Base-by-base conservation (phyloP, 2,113 vertebrate species). In the Oncorhynchus keta region DNA sequence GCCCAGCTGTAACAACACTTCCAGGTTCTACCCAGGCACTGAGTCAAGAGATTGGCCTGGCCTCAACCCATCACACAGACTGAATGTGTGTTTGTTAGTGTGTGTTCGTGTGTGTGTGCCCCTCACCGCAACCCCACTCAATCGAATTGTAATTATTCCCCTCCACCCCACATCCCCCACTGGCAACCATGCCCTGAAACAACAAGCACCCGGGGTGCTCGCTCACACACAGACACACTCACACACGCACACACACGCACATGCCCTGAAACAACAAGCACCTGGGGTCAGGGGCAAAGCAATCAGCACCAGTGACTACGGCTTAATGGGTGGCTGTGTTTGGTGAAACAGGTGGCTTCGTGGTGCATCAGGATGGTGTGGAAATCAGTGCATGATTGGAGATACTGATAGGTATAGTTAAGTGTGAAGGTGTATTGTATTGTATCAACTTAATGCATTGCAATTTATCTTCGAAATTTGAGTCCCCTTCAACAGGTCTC, bases 1-100 rank as follows among this genome's bases (percentile, higher is more conserved):
- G 73, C 82, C 89, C 92, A 93, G 92, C 92, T 93, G 92, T 89
- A 91, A 90, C 91, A 93, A 92, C 90, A 92, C 78, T 71, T 77
- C 85, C 79, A 78, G 4, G 65, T 70, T 86, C 62, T 86, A 49
- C 72, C 79, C 76, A 76, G 83, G 80, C 83, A 80, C 81, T 79
- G 84, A 86, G 87, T 91, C 81, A 86, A 82, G 80, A 85, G 83
- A 78, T 85, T 88, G 87, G 86, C 86, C 84, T 77, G 87, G 86
- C 86, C 84, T 77, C 71, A 78, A 80, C 86, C 88, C 88, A 84
- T 88, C 89, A 74, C 68, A 39, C 79, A 72, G 75, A 24, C 73
- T 86, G 83, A 87, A 84, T 89, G 87, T 83, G 85, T 86, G 80
- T 79, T 67, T 88, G 87, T 88, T 88, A 88, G 88, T 88, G 89